Conservation (phyloP, 2,797 vertebrate species). For the Melanotaenia boesemani region DNA sequence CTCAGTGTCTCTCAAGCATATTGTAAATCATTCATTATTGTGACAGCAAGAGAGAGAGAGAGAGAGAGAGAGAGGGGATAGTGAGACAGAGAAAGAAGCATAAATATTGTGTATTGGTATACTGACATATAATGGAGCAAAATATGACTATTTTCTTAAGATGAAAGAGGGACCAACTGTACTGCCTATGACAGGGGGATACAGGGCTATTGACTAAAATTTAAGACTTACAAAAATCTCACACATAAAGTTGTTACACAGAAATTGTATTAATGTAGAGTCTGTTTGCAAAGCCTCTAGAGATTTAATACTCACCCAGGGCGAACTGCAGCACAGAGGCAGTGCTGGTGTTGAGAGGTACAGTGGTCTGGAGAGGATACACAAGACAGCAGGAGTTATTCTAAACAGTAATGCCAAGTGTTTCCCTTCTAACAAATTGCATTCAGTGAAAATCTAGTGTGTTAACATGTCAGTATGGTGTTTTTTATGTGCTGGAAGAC, state of each 20-base stretch:
- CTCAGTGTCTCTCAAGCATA: constrained; percentile 68
- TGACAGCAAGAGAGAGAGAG: constrained; percentile 36
- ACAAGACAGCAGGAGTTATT: constrained; percentile 4
- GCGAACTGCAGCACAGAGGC: constrained; percentile 96
- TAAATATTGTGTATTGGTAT: constrained; percentile 25
- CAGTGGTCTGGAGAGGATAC: constrained; percentile 84
- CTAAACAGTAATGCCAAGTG: background rate
- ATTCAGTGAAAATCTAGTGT: background rate
- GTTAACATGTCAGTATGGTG: background rate
- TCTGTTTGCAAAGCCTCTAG: background rate
- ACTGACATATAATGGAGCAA: constrained; percentile 19
- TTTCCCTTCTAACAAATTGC: background rate
- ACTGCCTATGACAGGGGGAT: constrained; percentile 4
- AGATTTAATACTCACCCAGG: constrained; percentile 89
- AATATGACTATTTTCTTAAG: constrained; percentile 23
- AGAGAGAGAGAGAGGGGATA: constrained; percentile 20
- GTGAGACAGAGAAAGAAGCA: constrained; percentile 10
- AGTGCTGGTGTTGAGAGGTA: constrained; percentile 93
- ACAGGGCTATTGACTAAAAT: background rate
- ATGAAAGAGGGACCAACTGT: constrained; percentile 25
- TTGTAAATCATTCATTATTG: constrained; percentile 75
- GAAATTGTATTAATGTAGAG: background rate
- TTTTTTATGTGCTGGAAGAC: background rate
- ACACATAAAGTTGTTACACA: background rate
- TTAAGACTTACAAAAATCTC: constrained; percentile 25